Percentiles rank a stretch among this genome's conserved stretches.
Evolutionary conservation across 2,113 vertebrate genomes (phyloP).

Genomic region (Galbula dea): DNA sequence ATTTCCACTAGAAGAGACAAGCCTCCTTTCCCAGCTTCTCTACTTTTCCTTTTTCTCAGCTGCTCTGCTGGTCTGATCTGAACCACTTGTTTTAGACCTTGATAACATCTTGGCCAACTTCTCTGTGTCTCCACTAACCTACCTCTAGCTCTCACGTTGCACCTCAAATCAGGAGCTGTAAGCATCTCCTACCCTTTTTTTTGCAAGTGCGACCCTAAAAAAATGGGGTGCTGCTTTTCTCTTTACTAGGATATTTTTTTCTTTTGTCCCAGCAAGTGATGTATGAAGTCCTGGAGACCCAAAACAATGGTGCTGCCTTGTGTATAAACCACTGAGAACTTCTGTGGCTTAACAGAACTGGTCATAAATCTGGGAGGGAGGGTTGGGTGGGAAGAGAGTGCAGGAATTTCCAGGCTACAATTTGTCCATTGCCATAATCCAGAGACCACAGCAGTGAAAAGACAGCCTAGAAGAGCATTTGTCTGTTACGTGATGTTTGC

Average conservation of each 20-base stretch:
- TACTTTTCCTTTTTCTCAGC: not conserved
- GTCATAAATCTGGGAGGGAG: not conserved
- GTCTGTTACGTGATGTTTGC: not conserved
- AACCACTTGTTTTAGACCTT: not conserved
- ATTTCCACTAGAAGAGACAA: not conserved
- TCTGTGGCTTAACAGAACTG: not conserved
- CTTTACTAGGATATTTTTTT: not conserved
- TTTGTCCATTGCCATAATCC: not conserved
- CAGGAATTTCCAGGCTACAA: not conserved
- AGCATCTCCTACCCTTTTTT: not conserved
- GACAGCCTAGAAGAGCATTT: not conserved
- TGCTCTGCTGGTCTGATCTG: not conserved
- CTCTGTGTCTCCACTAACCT: not conserved
- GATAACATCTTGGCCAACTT: not conserved
- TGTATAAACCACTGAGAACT: not conserved
- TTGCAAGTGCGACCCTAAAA: not conserved
- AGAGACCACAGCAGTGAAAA: conserved; percentile 7
- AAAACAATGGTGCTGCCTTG: not conserved
- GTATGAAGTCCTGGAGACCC: not conserved
- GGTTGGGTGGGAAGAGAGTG: not conserved
- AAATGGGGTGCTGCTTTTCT: not conserved
- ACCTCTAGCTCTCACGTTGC: not conserved
- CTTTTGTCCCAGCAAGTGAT: not conserved
- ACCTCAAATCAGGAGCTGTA: not conserved
- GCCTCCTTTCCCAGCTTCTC: not conserved